These are phyloP conservation scores for Stratiomys singularior DNA, from an alignment of 2,888 invertebrate species.

Conservation along the genomic window DNA sequence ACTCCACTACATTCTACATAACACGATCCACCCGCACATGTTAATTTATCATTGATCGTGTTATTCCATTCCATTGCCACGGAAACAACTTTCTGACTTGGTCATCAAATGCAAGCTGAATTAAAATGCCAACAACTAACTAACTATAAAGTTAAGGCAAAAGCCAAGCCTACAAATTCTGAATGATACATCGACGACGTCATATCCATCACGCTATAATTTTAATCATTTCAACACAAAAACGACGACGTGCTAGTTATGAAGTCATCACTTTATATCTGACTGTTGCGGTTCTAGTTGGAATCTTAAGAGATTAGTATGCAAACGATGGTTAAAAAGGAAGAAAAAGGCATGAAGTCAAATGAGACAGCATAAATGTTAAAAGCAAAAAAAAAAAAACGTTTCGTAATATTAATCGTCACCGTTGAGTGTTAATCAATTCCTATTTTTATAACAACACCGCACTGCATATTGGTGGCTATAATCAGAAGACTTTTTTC, in stretches of 20 bases:
- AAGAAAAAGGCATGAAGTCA: not conserved
- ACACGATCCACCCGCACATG: constrained; percentile 20
- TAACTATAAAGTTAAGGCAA: no score
- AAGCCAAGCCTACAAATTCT: not conserved
- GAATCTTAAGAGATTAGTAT: not conserved
- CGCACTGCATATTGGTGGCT: no score
- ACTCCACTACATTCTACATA: not conserved
- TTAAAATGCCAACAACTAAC: not conserved
- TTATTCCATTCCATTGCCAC: not conserved
- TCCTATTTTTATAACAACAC: not conserved
- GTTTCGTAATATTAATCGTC: not conserved
- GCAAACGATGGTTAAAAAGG: not conserved
- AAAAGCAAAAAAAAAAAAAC: not conserved
- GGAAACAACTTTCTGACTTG: constrained; percentile 19
- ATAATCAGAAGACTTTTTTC: no score
- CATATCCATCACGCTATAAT: not conserved
- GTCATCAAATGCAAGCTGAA: constrained; percentile 20
- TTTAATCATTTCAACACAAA: not conserved
- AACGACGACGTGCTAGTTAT: not conserved
- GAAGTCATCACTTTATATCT: constrained; percentile 2
- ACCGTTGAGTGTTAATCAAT: not conserved
- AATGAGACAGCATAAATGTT: no score
- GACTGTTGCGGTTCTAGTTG: not conserved
- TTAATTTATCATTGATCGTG: constrained; percentile 15
- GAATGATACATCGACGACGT: constrained; percentile 22